Conservation (phyloP, 2,113 vertebrate genomes). For the Anoura caudifer region DNA sequence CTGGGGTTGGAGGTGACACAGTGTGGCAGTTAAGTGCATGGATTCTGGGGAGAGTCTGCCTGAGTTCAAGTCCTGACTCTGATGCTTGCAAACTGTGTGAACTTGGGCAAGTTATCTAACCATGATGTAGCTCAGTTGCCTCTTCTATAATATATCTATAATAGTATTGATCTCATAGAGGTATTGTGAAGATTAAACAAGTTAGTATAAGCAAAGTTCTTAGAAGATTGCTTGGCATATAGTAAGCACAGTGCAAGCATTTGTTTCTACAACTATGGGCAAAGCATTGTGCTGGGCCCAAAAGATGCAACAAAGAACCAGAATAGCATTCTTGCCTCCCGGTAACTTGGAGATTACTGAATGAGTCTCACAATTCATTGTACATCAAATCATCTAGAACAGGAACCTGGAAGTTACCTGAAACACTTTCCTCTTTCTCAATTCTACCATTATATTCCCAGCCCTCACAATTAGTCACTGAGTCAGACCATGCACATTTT, state of each 20-base stretch:
- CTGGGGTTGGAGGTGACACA: background rate
- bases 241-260: background rate
- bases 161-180: background rate
- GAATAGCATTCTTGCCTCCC: background rate
- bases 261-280: background rate
- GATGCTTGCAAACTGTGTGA: background rate
- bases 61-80: background rate
- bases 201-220: background rate
- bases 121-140: background rate
- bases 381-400: background rate
- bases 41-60: background rate
- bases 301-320: background rate
- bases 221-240: background rate
- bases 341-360: background rate
- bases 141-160: background rate
- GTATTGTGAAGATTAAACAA: background rate
- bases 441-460: background rate
- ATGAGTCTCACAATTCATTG: background rate
- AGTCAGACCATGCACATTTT: background rate
- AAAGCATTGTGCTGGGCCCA: background rate
- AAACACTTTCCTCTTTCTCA: background rate
- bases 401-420: background rate
- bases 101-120: background rate
- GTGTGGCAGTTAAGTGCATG: background rate
- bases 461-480: background rate